Conservation (phyloP, 2,888 invertebrate species). For the Ametastegia equiseti region DNA sequence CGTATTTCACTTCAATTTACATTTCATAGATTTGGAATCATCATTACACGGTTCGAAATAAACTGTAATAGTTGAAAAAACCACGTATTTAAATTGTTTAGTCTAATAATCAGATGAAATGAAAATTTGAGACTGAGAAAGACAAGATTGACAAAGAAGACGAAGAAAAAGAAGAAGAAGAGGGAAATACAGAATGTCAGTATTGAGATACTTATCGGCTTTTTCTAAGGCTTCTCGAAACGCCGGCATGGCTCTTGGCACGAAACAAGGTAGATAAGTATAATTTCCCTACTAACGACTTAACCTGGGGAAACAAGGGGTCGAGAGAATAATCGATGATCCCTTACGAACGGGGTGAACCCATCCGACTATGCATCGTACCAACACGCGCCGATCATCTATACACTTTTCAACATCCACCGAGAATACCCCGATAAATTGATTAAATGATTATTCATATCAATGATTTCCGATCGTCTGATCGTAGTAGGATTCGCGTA, state of each 20-base stretch:
- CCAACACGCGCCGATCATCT: neutral
- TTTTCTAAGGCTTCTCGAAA: slow-evolving; percentile 21
- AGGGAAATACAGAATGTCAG: neutral
- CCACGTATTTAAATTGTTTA: too few relatives aligned
- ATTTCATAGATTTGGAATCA: neutral
- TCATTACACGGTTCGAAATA: neutral
- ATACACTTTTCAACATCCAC: neutral
- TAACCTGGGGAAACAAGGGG: slow-evolving; percentile 59
- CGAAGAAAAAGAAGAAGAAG: too few relatives aligned
- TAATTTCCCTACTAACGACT: slow-evolving; percentile 37
- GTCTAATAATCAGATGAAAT: too few relatives aligned
- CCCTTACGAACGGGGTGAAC: slow-evolving; percentile 52
- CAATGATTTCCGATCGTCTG: neutral
- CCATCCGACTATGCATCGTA: neutral
- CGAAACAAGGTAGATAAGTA: slow-evolving; percentile 31
- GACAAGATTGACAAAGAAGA: too few relatives aligned
- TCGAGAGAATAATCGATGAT: slow-evolving; percentile 67
- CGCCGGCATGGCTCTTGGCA: slow-evolving; percentile 17
- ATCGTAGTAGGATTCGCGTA: too few relatives aligned
- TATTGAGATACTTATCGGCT: neutral
- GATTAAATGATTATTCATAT: slow-evolving; percentile 1
- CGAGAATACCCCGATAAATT: neutral
- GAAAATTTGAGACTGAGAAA: too few relatives aligned
- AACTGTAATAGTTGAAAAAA: neutral
- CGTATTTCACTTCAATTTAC: neutral